Base-by-base conservation (phyloP, 1,140 invertebrate species). In the Aradophagus sp. region DNA sequence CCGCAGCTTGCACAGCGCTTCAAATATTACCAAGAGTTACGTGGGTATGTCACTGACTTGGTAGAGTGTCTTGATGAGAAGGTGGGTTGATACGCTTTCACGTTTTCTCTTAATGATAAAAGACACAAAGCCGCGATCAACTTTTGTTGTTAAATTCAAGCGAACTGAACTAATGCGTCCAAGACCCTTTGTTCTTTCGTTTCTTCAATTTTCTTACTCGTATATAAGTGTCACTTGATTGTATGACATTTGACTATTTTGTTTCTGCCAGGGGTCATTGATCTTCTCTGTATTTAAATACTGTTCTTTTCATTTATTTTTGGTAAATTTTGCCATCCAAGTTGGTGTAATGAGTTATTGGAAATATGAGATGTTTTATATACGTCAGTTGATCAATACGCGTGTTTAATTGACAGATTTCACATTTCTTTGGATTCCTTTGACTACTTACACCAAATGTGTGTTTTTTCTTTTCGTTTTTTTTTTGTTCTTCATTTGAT, bases 51-150 rank as follows among this genome's bases (percentile, higher is more conserved):
- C 82, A 94, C 93, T 79, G 96, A 98, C 90, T 92, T 97, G 85
- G 92, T 97, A 86, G 97, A 98, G 89, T 98, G 96, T 90, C 90
- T 98, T 77, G 94, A 97, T 76, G 93, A 95, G 86, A 95, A 95
- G 90, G 91, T 94, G 86, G 88, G 88, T 89, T 85, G 68, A 86
- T 75, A 84, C 81, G 81, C 81, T 83, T 72, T 84, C 81, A 82
- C 80, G 80, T 83, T 74, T 80, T 76, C 77, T 70, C 71, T 50
- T n/a, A n/a, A n/a, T n/a, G n/a, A n/a, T n/a, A n/a, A n/a, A n/a
- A n/a, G n/a, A n/a, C n/a, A n/a, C n/a, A n/a, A n/a, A n/a, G n/a
- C n/a, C n/a, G n/a, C n/a, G n/a, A n/a, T n/a, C n/a, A n/a, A n/a
- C n/a, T n/a, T n/a, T n/a, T n/a, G n/a, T n/a, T n/a, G n/a, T n/a